phyloP scores from a whole-genome alignment of 2,888 invertebrate genomes.

The Mythimna lalbum region DNA sequence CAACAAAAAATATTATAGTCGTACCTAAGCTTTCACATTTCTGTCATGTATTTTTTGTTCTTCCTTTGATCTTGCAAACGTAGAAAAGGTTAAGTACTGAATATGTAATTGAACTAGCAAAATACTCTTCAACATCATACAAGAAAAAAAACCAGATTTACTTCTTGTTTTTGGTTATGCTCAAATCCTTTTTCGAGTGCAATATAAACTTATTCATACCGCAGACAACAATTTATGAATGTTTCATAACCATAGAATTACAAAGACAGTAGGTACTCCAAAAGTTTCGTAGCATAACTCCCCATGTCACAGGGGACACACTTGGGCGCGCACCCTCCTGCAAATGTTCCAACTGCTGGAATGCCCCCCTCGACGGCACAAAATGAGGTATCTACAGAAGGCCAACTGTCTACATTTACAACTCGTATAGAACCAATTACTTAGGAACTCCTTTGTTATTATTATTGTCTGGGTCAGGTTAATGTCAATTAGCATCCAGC shows the following conservation, averaged over 20 bases:
- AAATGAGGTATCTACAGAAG: conserved; percentile 21
- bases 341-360: conserved; percentile 66
- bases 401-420: conserved; percentile 3
- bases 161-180: conserved; percentile 7
- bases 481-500: conserved; percentile 1
- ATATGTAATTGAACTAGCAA: not conserved
- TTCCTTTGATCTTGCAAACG: not conserved
- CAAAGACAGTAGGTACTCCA: conserved; percentile 28
- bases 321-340: conserved; percentile 81
- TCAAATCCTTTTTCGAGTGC: conserved; percentile 12
- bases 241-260: conserved; percentile 31
- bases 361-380: conserved; percentile 62
- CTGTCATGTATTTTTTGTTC: not conserved
- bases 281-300: conserved; percentile 32
- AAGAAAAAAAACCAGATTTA: not conserved
- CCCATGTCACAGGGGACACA: conserved; percentile 74
- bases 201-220: conserved; percentile 16
- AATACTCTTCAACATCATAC: not conserved
- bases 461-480: conserved; percentile 8
- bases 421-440: not conserved
- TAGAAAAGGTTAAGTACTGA: not conserved
- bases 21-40: conserved; percentile 24
- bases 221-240: conserved; percentile 37
- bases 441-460: conserved; percentile 2
- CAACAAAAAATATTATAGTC: conserved; percentile 8